Evolutionary conservation across 2,113 vertebrate genomes (phyloP).

Genomic region (Nyctereutes procyonoides): DNA sequence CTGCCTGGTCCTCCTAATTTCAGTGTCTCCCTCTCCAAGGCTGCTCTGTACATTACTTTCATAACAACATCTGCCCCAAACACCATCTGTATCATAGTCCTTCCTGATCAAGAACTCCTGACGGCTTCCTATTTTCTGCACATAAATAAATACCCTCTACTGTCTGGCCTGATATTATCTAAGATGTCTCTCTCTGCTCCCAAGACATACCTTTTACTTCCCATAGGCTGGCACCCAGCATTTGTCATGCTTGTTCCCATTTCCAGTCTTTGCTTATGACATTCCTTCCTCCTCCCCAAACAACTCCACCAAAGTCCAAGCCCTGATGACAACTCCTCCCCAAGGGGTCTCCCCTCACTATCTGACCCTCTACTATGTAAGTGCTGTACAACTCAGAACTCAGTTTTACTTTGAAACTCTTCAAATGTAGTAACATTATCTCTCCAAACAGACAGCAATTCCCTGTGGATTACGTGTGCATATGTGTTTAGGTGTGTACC

Average conservation of each 20-base stretch:
- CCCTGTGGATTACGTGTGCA: neutral
- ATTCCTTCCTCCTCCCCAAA: neutral
- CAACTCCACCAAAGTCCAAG: too few relatives aligned
- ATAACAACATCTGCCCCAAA: neutral
- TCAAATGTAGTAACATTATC: neutral
- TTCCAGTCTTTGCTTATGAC: neutral
- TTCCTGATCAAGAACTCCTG: neutral
- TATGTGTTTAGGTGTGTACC: neutral
- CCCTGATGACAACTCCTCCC: neutral
- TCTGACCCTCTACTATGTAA: neutral
- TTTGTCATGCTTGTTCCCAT: neutral
- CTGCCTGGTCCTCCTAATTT: neutral
- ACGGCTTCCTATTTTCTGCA: neutral
- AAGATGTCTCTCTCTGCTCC: neutral
- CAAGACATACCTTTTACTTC: neutral
- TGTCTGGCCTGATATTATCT: neutral
- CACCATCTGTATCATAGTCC: neutral
- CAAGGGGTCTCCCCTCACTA: neutral
- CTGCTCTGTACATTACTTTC: neutral
- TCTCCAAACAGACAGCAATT: neutral
- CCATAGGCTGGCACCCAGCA: neutral
- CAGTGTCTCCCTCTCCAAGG: neutral
- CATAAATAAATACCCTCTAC: fast-evolving
- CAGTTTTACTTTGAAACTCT: neutral
- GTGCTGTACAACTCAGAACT: neutral